These are phyloP conservation scores for Acestrorhynchus altus DNA, from an alignment of 2,797 vertebrate genomes.

Conservation along the genomic window DNA sequence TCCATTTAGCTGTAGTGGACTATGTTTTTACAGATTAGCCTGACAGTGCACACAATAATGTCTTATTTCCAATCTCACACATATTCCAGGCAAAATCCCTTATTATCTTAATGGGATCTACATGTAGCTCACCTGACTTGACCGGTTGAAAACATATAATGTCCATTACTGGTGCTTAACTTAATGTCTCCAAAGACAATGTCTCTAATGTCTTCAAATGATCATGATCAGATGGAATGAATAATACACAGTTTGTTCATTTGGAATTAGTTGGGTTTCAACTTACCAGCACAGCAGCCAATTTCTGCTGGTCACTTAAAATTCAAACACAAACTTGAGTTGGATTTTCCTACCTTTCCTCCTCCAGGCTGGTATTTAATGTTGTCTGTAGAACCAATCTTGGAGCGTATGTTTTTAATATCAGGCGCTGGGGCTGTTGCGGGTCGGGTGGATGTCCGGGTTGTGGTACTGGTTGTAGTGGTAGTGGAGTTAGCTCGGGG, in stretches of 20 bases:
- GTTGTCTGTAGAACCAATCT: constrained; percentile 96
- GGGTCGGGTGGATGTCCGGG: constrained; percentile 66
- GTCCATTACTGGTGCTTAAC: background rate
- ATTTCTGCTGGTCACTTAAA: background rate
- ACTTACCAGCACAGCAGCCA: background rate
- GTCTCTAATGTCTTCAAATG: no score
- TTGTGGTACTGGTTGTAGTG: constrained; percentile 52
- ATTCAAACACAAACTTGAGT: background rate
- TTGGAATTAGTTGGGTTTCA: background rate
- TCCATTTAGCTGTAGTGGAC: background rate
- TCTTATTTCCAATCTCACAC: background rate
- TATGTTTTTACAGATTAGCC: background rate
- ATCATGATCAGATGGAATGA: background rate
- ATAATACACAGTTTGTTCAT: background rate
- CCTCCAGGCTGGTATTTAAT: constrained; percentile 96
- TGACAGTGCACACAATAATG: background rate
- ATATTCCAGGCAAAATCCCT: background rate
- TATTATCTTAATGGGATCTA: background rate
- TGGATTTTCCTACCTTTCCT: constrained; percentile 85
- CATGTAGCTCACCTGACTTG: background rate
- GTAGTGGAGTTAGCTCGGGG: constrained; percentile 56
- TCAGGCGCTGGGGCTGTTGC: constrained; percentile 73
- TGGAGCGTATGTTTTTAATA: constrained; percentile 86
- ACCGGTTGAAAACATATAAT: no score
- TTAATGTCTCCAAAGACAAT: background rate